These are phyloP conservation scores for Platorchestia sp. DNA, from an alignment of 1,140 invertebrate genomes.

Conservation along the genomic window DNA sequence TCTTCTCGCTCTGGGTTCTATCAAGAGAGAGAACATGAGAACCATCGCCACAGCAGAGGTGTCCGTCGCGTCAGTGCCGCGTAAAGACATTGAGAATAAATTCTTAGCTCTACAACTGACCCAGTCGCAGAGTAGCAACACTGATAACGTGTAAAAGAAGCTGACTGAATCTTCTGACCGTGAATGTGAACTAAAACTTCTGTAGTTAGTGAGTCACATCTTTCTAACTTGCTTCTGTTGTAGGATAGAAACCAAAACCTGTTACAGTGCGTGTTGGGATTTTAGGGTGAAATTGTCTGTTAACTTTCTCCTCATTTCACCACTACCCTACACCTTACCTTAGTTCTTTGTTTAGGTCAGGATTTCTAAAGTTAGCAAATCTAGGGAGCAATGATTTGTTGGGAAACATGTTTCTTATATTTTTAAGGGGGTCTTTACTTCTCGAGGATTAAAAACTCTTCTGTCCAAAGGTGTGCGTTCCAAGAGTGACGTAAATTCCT, in stretches of 20 bases:
- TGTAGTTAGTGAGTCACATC: not conserved
- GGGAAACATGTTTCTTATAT: not conserved
- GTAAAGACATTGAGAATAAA: not conserved
- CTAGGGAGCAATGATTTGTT: not conserved
- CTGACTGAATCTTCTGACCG: not conserved
- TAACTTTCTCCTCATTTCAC: not conserved
- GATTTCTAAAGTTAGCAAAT: not conserved
- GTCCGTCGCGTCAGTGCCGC: not conserved
- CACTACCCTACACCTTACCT: not conserved
- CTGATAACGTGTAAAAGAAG: not conserved
- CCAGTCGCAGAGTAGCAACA: slow-evolving; percentile 12
- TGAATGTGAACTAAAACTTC: not conserved
- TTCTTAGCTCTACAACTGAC: slow-evolving; percentile 2
- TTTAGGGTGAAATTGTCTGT: not conserved
- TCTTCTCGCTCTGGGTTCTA: not conserved
- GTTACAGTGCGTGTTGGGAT: not conserved
- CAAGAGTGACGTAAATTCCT: too few relatives aligned
- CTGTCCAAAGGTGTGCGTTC: too few relatives aligned
- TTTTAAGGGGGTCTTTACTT: too few relatives aligned
- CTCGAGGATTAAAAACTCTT: too few relatives aligned
- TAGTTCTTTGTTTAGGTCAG: not conserved
- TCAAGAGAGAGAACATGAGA: not conserved
- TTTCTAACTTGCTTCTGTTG: not conserved
- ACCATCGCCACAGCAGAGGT: slow-evolving; percentile 37
- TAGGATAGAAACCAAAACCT: not conserved